phyloP scores from a whole-genome alignment of 2,888 invertebrate species.

The Scaptomyza flava region DNA sequence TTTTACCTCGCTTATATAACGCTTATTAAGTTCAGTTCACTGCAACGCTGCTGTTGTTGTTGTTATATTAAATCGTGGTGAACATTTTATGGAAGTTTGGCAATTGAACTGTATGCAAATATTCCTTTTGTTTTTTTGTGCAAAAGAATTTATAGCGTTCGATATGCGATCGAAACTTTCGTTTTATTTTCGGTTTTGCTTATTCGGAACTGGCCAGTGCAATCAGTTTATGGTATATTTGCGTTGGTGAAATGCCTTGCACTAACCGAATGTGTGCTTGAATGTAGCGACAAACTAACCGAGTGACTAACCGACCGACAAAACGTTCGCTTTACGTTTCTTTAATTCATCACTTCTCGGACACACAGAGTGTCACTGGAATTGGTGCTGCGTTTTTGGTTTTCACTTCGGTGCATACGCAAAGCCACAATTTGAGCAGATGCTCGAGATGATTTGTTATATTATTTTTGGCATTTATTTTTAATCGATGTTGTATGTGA shows the following conservation, averaged over 20 bases:
- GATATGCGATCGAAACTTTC: slow-evolving; percentile 48
- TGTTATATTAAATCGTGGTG: slow-evolving; percentile 14
- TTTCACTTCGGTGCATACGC: slow-evolving; percentile 47
- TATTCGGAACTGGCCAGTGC: slow-evolving; percentile 57
- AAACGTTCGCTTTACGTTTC: slow-evolving; percentile 53
- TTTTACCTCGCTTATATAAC: slow-evolving; percentile 53
- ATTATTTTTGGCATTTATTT: slow-evolving; percentile 46
- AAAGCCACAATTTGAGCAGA: slow-evolving; percentile 32
- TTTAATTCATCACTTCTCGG: slow-evolving; percentile 42
- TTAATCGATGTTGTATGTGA: slow-evolving; percentile 31
- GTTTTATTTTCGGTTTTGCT: slow-evolving; percentile 37
- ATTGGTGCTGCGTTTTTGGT: slow-evolving; percentile 34
- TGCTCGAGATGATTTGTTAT: slow-evolving; percentile 32
- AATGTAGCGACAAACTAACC: slow-evolving; percentile 12
- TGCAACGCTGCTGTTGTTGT: slow-evolving; percentile 1
- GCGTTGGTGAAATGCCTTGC: slow-evolving; percentile 63
- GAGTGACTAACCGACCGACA: slow-evolving; percentile 31
- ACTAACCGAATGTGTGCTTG: slow-evolving; percentile 23
- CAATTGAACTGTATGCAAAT: slow-evolving; percentile 13
- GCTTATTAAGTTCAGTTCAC: slow-evolving; percentile 24
- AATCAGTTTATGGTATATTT: slow-evolving; percentile 32
- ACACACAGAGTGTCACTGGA: slow-evolving; percentile 62
- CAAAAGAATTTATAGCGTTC: slow-evolving; percentile 27
- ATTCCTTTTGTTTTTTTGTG: slow-evolving; percentile 14
- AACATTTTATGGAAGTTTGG: slow-evolving; percentile 24